Evolutionary conservation across 2,888 invertebrate species (phyloP).

Genomic region (Cantharis lateralis): DNA sequence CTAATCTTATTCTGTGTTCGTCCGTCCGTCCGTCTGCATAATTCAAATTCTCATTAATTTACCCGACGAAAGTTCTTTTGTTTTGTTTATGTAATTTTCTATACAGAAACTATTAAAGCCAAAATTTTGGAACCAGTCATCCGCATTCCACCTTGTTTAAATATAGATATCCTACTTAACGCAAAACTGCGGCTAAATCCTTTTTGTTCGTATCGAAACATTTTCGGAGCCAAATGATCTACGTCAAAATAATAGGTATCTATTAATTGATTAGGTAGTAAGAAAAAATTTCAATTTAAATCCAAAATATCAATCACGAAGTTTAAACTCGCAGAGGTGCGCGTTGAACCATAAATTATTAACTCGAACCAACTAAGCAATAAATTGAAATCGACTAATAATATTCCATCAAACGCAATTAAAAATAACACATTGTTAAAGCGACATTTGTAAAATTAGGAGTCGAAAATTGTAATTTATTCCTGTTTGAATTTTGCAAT

Average conservation of each 20-base stretch:
- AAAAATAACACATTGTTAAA: neutral
- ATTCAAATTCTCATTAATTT: too few species aligned
- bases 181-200: too few species aligned
- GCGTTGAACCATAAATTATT: neutral
- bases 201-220: too few species aligned
- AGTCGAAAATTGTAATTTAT: neutral
- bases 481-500: neutral
- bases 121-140: too few species aligned
- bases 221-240: neutral
- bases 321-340: neutral
- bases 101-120: too few species aligned
- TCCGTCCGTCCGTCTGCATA: too few species aligned
- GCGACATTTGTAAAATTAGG: neutral
- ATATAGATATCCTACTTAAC: too few species aligned
- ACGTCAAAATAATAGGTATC: neutral
- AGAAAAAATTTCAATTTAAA: neutral
- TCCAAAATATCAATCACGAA: neutral
- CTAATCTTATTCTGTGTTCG: too few species aligned
- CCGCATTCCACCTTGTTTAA: too few species aligned
- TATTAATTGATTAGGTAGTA: neutral
- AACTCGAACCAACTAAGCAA: neutral
- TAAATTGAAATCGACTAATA: neutral
- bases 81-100: too few species aligned
- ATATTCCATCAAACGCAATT: neutral
- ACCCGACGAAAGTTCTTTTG: too few species aligned